A percentile compares a stretch with the other conserved stretches of the same genome.
These are phyloP conservation scores for Lasius platythorax DNA, from an alignment of 2,888 invertebrate species.

Conservation along the genomic window DNA sequence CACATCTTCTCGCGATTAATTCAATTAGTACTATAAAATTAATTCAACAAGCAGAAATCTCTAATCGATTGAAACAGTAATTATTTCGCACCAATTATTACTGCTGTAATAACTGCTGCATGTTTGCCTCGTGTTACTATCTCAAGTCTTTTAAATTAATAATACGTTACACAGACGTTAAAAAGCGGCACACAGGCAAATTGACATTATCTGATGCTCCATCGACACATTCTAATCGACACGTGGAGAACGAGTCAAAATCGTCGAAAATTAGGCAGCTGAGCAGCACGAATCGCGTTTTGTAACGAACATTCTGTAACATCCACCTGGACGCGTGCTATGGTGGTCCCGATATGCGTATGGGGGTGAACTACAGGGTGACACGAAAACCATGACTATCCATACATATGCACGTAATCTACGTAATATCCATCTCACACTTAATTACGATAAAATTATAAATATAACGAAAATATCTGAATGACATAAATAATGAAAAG, in stretches of 20 bases:
- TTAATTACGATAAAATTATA: not conserved
- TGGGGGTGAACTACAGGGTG: slow-evolving; percentile 59
- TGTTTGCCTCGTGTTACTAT: not conserved
- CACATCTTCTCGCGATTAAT: not conserved
- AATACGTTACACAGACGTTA: slow-evolving; percentile 24
- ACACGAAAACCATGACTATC: not conserved
- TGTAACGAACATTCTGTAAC: slow-evolving; percentile 79
- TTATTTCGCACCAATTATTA: not conserved
- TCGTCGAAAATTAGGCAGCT: slow-evolving; percentile 82
- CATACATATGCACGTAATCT: not conserved
- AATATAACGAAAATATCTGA: not conserved
- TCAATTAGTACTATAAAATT: not conserved
- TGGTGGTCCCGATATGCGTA: slow-evolving; percentile 61
- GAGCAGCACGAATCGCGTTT: slow-evolving; percentile 74
- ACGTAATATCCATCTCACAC: not conserved
- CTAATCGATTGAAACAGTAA: not conserved
- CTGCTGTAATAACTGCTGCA: not conserved
- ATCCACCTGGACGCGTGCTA: slow-evolving; percentile 83
- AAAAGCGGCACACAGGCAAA: not conserved
- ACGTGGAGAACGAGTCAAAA: slow-evolving; percentile 64
- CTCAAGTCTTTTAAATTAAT: slow-evolving; percentile 43
- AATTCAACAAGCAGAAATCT: not conserved
- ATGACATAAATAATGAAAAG: not conserved
- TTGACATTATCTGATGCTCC: slow-evolving; percentile 17
- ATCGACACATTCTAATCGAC: slow-evolving; percentile 40